Evolutionary conservation across 2,888 invertebrate genomes (phyloP), one percentile per base, ranked within the genome.

Genomic region (Morpho deidamia): DNA sequence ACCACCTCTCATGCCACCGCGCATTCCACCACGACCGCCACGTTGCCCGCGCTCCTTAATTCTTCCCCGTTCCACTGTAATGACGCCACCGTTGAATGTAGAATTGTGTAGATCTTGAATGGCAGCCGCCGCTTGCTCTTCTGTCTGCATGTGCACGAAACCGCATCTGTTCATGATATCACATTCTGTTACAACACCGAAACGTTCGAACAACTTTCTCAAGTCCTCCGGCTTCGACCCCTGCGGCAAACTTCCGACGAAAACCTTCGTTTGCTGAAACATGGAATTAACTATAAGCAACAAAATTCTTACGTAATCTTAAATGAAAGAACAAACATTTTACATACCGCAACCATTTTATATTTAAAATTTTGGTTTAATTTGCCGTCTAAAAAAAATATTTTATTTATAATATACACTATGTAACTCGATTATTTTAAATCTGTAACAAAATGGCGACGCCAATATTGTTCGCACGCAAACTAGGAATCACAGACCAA

Each of bases 121-220:
- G 0, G 97, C 97, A 53, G 93, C 93, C 44, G 93, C 91, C 3
- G 97, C 97, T 80, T 96, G 94, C 49, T 95, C 94, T 69, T 93
- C 92, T 12, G 94, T 93, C 72, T 95, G 94, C 94, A 96, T 94
- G 82, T 97, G 97, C 47, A 98, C 95, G 86, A 98, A 98, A 8
- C 97, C 98, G 81, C 97, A 98, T 58, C 97, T 93, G 79, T 97
- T 97, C 90, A 98, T 95, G 55, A 98, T 96, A 77, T 98, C 98
- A 81, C 97, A 97, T 82, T 98, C 98, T 11, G 95, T 95, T 7
- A 98, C 97, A 53, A 92, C 92, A 44, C 97, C 97, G 81, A 94
- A 97, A 50, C 95, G 94, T 65, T 95, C 93, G 85, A 98, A 98
- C 47, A 97, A 88, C 63, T 93, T 93, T 44, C 95, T 91, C 44